phyloP scores from a whole-genome alignment of 2,888 invertebrate species.

The Melieria omissa region DNA sequence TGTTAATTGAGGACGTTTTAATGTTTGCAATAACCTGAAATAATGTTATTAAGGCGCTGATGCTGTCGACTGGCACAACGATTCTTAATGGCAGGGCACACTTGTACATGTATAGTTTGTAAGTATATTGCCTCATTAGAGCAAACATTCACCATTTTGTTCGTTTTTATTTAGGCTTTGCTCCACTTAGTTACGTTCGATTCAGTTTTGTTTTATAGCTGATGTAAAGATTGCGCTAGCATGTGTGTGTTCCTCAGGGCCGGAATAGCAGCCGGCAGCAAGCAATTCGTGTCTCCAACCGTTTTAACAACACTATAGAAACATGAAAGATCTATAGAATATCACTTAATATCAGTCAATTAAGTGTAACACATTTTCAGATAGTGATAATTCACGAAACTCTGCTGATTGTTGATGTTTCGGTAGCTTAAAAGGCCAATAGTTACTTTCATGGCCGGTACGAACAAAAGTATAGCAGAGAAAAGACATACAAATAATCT shows the following conservation, averaged over 20 bases:
- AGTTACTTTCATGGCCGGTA: too few species aligned
- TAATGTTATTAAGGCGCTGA: too few species aligned
- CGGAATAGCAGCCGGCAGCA: neutral
- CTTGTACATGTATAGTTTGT: too few species aligned
- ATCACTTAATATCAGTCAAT: conserved; percentile 36
- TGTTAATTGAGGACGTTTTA: too few species aligned
- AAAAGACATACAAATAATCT: conserved; percentile 4
- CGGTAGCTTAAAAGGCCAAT: conserved; percentile 3
- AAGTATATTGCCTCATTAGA: too few species aligned
- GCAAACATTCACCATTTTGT: neutral
- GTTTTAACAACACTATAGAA: conserved; percentile 11
- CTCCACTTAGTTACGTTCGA: neutral
- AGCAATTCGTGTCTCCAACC: neutral
- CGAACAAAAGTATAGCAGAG: conserved; percentile 14
- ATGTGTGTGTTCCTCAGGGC: too few species aligned
- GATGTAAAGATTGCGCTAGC: too few species aligned
- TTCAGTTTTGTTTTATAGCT: neutral
- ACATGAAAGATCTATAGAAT: conserved; percentile 22
- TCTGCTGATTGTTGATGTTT: neutral
- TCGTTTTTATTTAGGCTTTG: neutral
- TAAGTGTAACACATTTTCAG: conserved; percentile 39
- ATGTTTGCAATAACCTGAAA: too few species aligned
- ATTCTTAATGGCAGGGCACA: too few species aligned
- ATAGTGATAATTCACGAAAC: conserved; percentile 16
- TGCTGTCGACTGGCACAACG: too few species aligned